Conservation (phyloP, 2,797 vertebrate species). For the Adelosebastes latens region DNA sequence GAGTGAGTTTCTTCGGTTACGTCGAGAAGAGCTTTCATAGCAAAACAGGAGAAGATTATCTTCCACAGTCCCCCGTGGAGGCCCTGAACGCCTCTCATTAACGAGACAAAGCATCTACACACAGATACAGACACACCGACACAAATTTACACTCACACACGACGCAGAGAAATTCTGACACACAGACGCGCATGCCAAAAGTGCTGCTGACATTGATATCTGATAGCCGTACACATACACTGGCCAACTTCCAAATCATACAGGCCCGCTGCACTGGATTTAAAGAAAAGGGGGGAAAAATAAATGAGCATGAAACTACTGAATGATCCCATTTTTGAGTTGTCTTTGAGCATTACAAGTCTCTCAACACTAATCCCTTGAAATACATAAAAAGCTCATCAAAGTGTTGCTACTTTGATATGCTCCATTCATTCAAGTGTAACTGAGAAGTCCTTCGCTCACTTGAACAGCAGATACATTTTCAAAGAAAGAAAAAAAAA, state of each 20-base stretch:
- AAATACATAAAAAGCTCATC: conserved; percentile 55
- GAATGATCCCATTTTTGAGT: conserved; percentile 45
- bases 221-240: conserved; percentile 28
- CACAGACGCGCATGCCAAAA: conserved; percentile 47
- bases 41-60: conserved; percentile 87
- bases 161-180: conserved; percentile 36
- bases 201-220: conserved; percentile 57
- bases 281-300: background rate
- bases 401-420: conserved; percentile 57
- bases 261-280: conserved; percentile 39
- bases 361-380: conserved; percentile 55
- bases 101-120: conserved; percentile 77
- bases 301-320: conserved; percentile 50
- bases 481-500: conserved; percentile 32
- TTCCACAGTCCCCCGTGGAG: conserved; percentile 78
- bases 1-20: conserved; percentile 88
- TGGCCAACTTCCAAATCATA: conserved; percentile 56
- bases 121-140: conserved; percentile 57
- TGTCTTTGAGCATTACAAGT: conserved; percentile 48
- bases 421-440: conserved; percentile 54
- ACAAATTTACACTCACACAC: conserved; percentile 52
- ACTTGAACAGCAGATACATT: conserved; percentile 55
- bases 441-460: conserved; percentile 50
- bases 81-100: conserved; percentile 77
- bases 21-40: conserved; percentile 87